Evolutionary conservation across 2,797 vertebrate species (phyloP).

Genomic region (Centropyge bicolor): DNA sequence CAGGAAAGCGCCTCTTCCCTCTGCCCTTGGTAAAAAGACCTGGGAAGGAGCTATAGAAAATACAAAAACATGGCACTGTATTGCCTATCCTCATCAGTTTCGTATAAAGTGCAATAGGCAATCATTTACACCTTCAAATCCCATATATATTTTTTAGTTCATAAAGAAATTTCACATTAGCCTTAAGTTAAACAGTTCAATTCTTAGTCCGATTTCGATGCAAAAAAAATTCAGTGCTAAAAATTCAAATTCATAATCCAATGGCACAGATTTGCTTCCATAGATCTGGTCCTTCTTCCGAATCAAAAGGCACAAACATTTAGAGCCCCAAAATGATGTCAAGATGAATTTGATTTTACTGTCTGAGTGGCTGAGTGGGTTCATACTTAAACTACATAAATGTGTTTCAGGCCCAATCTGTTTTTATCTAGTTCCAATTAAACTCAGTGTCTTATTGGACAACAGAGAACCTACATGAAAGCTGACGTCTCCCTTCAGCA

Average conservation of each 20-base stretch:
- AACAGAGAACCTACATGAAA: conserved; percentile 91
- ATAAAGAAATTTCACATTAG: conserved; percentile 6
- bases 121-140: conserved; percentile 7
- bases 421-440: not conserved
- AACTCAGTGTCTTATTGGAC: not conserved
- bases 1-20: conserved; percentile 26
- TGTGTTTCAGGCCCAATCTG: not conserved
- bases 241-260: too few species aligned
- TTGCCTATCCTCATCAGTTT: too few species aligned
- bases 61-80: too few species aligned
- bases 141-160: not conserved
- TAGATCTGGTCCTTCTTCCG: conserved; percentile 98
- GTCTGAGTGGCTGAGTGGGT: too few species aligned
- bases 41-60: conserved; percentile 12
- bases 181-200: not conserved
- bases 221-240: too few species aligned
- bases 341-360: too few species aligned
- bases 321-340: too few species aligned
- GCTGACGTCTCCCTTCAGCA: conserved; percentile 98
- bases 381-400: too few species aligned
- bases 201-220: too few species aligned
- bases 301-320: conserved; percentile 85
- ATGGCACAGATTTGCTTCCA: too few species aligned
- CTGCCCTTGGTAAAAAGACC: not conserved
- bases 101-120: too few species aligned